phyloP scores from a whole-genome alignment of 1,140 invertebrate species.

The Drosophila erecta region DNA sequence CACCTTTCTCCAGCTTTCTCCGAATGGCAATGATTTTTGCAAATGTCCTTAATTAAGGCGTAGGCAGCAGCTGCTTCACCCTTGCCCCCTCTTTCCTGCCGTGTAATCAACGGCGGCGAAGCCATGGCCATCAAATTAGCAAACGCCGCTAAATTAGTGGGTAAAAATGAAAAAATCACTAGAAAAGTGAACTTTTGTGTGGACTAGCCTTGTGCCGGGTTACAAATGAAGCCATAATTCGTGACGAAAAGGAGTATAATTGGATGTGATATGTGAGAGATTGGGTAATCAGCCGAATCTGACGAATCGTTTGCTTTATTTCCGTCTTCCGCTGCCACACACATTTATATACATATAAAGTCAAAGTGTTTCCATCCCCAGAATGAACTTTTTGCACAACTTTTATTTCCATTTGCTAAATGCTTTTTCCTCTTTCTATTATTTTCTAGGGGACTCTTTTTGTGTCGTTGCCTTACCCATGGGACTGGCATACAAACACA shows the following conservation, averaged over 20 bases:
- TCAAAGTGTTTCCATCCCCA: constrained; percentile 3
- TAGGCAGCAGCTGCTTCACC: constrained; percentile 34
- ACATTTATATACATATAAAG: background rate
- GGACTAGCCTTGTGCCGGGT: constrained; percentile 28
- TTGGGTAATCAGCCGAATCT: constrained; percentile 29
- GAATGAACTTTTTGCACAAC: constrained; percentile 33
- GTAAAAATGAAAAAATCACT: constrained; percentile 3
- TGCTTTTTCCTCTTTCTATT: constrained; percentile 26
- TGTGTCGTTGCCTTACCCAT: constrained; percentile 16
- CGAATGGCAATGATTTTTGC: constrained; percentile 50
- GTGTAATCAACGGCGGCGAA: constrained; percentile 56
- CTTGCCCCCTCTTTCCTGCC: constrained; percentile 9
- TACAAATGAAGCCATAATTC: constrained; percentile 52
- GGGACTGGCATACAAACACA: constrained; percentile 36
- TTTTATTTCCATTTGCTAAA: constrained; percentile 57
- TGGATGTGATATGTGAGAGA: constrained; percentile 37
- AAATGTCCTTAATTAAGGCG: constrained; percentile 69
- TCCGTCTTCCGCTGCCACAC: background rate
- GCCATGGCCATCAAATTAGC: constrained; percentile 55
- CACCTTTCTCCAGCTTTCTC: constrained; percentile 3
- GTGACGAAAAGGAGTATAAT: constrained; percentile 34
- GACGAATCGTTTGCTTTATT: background rate
- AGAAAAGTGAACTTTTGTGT: constrained; percentile 7
- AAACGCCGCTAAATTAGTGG: constrained; percentile 55
- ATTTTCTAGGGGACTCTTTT: constrained; percentile 21